Conservation (phyloP, 2,888 invertebrate genomes). For the Stenchaetothrips biformis region DNA sequence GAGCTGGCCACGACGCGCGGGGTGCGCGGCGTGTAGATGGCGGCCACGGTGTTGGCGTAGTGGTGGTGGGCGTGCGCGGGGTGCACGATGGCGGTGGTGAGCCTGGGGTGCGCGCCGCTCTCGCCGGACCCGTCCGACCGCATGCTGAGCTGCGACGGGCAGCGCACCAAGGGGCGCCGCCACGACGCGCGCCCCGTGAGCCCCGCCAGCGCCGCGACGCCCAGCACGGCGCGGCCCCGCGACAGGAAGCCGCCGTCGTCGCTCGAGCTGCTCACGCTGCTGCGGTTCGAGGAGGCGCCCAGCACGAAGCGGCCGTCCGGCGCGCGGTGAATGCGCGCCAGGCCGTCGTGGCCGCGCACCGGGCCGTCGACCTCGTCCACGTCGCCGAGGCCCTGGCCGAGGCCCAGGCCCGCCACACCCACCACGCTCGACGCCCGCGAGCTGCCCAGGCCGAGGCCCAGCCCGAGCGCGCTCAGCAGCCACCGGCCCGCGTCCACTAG, state of each 20-base stretch:
- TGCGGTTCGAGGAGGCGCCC: constrained; percentile 54
- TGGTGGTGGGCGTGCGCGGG: constrained; percentile 41
- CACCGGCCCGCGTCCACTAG: constrained; percentile 41
- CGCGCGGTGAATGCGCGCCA: constrained; percentile 63
- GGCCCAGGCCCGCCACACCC: constrained; percentile 19
- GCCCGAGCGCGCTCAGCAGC: constrained; percentile 46
- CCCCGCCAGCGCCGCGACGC: neutral
- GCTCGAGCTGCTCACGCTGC: constrained; percentile 58
- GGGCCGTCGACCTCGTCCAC: constrained; percentile 37
- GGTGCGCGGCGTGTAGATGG: constrained; percentile 44
- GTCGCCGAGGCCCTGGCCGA: constrained; percentile 31
- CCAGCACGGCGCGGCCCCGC: constrained; percentile 44
- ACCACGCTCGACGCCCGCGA: constrained; percentile 31
- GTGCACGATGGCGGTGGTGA: constrained; percentile 39
- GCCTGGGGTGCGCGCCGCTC: constrained; percentile 45
- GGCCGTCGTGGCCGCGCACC: constrained; percentile 33
- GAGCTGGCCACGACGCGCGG: constrained; percentile 61
- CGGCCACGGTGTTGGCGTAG: constrained; percentile 40
- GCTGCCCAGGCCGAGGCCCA: constrained; percentile 36
- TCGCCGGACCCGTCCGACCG: constrained; percentile 60
- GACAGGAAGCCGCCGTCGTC: constrained; percentile 83
- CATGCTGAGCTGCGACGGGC: constrained; percentile 63
- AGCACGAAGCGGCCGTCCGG: constrained; percentile 72
- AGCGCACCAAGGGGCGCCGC: constrained; percentile 59
- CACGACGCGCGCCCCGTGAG: constrained; percentile 55